A percentile compares a stretch with the other conserved stretches of the same genome.
Conservation (phyloP, 2,797 vertebrate genomes). For the Fundulus diaphanus region DNA sequence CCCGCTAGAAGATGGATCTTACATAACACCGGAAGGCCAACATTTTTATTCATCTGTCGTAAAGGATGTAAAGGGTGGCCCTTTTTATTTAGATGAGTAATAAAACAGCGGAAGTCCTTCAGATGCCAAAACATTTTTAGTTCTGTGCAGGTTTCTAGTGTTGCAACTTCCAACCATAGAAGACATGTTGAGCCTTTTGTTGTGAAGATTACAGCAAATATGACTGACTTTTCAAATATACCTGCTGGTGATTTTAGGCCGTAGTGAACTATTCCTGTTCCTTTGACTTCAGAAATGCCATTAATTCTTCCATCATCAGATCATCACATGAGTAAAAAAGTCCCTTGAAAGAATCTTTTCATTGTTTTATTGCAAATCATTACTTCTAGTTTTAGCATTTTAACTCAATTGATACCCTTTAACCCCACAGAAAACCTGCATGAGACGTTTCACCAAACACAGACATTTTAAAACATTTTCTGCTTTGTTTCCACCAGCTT, state of each 20-base stretch:
- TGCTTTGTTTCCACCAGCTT: not conserved
- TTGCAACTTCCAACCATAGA: not conserved
- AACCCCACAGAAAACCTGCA: not conserved
- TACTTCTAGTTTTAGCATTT: not conserved
- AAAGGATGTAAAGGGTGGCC: not conserved
- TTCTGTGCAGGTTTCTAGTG: not conserved
- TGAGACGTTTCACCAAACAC: not conserved
- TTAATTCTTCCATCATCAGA: not conserved
- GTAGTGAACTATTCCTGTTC: not conserved
- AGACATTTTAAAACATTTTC: not conserved
- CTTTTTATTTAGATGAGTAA: not conserved
- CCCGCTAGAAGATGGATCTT: slow-evolving; percentile 5
- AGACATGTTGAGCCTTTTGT: not conserved
- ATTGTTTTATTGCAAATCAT: not conserved
- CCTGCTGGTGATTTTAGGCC: not conserved
- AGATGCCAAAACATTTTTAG: not conserved
- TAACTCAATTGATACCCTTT: not conserved
- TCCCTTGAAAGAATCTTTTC: not conserved
- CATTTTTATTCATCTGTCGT: not conserved
- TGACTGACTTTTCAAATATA: not conserved
- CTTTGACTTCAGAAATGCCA: not conserved
- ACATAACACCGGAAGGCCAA: slow-evolving; percentile 14
- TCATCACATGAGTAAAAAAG: not conserved
- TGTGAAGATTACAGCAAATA: not conserved
- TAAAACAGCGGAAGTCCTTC: not conserved